A percentile compares a stretch with the other conserved stretches of the same genome.
Conservation (phyloP, 2,797 vertebrate species). For the Chelmon rostratus region DNA sequence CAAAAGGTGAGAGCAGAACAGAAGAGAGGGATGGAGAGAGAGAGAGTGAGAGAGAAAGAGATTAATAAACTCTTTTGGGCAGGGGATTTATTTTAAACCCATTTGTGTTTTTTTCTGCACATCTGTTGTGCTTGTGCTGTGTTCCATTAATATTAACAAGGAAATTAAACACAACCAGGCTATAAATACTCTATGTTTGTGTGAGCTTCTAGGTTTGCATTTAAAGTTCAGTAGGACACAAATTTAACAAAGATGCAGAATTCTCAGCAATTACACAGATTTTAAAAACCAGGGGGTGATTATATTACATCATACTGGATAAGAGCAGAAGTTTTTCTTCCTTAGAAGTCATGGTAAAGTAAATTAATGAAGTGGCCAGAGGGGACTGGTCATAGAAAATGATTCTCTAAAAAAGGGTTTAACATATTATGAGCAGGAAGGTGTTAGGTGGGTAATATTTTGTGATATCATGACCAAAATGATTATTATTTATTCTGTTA, state of each 20-base stretch:
- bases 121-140: constrained; percentile 30
- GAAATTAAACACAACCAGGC: constrained; percentile 37
- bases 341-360: neutral
- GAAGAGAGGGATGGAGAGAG: constrained; percentile 1
- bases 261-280: neutral
- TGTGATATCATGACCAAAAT: neutral
- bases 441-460: neutral
- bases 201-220: neutral
- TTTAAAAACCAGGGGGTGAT: neutral
- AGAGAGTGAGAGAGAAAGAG: neutral
- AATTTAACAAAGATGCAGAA: neutral
- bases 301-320: neutral
- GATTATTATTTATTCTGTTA: neutral
- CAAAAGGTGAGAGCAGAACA: constrained; percentile 25
- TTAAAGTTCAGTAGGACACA: neutral
- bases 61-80: constrained; percentile 40
- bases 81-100: constrained; percentile 35
- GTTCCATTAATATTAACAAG: constrained; percentile 21
- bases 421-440: neutral
- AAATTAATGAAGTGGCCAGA: neutral
- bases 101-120: constrained; percentile 27
- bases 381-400: neutral
- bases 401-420: neutral
- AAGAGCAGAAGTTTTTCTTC: neutral
- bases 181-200: constrained; percentile 11